phyloP scores from a whole-genome alignment of 2,888 invertebrate species.

The Osmoderma eremita region DNA sequence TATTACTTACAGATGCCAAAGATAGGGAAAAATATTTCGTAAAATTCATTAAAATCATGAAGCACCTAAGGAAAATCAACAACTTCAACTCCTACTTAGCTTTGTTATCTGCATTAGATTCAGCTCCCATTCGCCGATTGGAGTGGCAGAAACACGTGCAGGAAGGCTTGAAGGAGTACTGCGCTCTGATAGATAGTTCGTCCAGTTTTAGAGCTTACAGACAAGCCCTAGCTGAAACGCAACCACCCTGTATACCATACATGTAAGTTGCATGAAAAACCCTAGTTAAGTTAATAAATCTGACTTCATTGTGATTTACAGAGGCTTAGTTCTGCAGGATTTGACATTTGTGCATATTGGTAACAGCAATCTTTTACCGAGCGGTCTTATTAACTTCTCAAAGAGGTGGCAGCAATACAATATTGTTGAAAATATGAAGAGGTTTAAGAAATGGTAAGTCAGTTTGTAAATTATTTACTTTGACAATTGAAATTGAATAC shows the following conservation, averaged over 20 bases:
- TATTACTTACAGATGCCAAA: slow-evolving; percentile 92
- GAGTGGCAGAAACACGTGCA: slow-evolving; percentile 94
- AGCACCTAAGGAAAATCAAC: slow-evolving; percentile 94
- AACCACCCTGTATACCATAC: slow-evolving; percentile 98
- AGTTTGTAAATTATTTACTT: not conserved
- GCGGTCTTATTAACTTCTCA: slow-evolving; percentile 92
- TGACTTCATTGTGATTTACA: slow-evolving; percentile 63
- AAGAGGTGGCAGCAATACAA: slow-evolving; percentile 99
- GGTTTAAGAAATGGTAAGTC: slow-evolving; percentile 94
- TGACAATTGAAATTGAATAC: not conserved
- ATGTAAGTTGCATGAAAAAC: slow-evolving; percentile 85
- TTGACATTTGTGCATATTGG: slow-evolving; percentile 99
- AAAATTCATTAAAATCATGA: slow-evolving; percentile 98
- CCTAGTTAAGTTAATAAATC: slow-evolving; percentile 30
- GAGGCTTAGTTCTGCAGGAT: slow-evolving; percentile 97
- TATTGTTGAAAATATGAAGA: slow-evolving; percentile 97
- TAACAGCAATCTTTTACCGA: slow-evolving; percentile 88
- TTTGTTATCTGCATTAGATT: slow-evolving; percentile 94
- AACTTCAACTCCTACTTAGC: slow-evolving; percentile 99
- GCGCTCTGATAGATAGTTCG: slow-evolving; percentile 96
- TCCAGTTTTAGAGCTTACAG: slow-evolving; percentile 97
- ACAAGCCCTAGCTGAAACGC: slow-evolving; percentile 91
- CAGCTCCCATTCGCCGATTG: slow-evolving; percentile 90
- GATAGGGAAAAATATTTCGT: slow-evolving; percentile 94
- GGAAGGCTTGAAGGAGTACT: slow-evolving; percentile 93